Percentiles rank a stretch among this genome's conserved stretches.
Conservation (phyloP, 2,113 vertebrate genomes). For the Ellobius talpinus region DNA sequence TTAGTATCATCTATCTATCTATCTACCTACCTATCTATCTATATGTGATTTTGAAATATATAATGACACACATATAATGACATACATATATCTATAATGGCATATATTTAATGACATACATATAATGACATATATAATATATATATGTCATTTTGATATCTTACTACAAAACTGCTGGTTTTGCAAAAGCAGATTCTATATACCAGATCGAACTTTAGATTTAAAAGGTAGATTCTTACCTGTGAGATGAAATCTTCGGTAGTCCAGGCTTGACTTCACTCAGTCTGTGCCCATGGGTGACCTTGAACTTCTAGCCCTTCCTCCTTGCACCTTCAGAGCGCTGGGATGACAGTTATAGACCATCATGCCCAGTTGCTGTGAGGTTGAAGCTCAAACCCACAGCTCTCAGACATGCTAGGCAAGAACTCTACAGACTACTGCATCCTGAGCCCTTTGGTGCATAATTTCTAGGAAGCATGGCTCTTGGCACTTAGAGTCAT, state of each 20-base stretch:
- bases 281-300: background rate
- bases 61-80: no score
- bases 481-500: background rate
- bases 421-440: background rate
- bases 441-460: background rate
- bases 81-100: no score
- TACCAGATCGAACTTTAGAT: background rate
- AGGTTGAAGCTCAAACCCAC: background rate
- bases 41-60: no score
- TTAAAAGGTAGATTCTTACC: background rate
- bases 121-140: no score
- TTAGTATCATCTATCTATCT: background rate
- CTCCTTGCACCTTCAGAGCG: background rate
- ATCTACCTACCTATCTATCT: background rate
- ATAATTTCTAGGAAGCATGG: background rate
- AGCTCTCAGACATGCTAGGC: background rate
- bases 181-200: background rate
- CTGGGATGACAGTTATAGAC: background rate
- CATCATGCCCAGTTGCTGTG: background rate
- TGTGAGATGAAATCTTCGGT: background rate
- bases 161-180: background rate
- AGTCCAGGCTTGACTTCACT: background rate
- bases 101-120: no score
- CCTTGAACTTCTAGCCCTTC: background rate
- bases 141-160: background rate